Evolutionary conservation across 2,113 vertebrate genomes (phyloP).

Genomic region (Bothrops jararaca): DNA sequence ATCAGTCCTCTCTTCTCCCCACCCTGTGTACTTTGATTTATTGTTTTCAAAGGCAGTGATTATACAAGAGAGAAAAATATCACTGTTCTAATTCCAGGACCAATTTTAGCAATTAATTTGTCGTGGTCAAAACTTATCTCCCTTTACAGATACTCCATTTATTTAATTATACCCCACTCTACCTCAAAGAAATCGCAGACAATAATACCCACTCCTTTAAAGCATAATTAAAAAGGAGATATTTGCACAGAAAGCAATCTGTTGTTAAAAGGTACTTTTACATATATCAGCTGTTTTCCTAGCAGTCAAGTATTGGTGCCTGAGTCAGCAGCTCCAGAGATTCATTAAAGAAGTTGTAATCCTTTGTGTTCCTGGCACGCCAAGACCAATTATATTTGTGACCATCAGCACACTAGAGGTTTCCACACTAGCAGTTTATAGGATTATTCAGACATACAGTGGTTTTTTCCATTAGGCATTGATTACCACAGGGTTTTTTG

Average conservation of each 20-base stretch:
- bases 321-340: neutral
- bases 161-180: constrained; percentile 61
- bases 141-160: constrained; percentile 51
- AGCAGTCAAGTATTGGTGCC: neutral
- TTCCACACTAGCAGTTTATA: neutral
- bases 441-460: neutral
- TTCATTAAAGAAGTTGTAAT: neutral
- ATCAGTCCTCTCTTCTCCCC: neutral
- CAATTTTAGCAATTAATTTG: constrained; percentile 59
- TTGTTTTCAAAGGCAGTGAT: constrained; percentile 36
- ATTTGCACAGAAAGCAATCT: constrained; percentile 31
- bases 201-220: constrained; percentile 36
- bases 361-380: neutral
- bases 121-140: constrained; percentile 49
- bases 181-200: constrained; percentile 34
- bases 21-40: constrained; percentile 11
- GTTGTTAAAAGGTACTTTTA: constrained; percentile 33
- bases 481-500: neutral
- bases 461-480: neutral
- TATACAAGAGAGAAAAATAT: constrained; percentile 39
- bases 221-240: constrained; percentile 24
- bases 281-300: constrained; percentile 6
- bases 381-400: neutral
- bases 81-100: constrained; percentile 53
- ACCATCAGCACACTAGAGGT: neutral